Percentiles rank a stretch among this genome's conserved stretches.
Conservation (phyloP, 2,888 invertebrate genomes). For the Neelides folsomi region DNA sequence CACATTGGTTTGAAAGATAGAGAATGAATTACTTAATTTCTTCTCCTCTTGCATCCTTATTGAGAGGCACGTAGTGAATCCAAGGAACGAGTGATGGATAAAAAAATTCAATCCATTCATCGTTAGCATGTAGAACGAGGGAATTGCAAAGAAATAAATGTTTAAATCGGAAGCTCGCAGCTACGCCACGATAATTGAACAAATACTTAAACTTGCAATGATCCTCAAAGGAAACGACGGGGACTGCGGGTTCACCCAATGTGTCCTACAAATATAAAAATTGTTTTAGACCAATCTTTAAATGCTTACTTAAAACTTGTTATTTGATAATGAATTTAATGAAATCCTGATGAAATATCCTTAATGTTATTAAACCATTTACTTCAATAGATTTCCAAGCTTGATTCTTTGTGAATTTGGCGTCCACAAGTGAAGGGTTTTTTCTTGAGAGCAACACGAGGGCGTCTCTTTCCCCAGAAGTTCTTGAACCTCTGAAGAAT, state of each 20-base stretch:
- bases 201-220: slow-evolving; percentile 84
- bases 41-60: slow-evolving; percentile 50
- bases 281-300: too few relatives aligned
- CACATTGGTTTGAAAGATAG: background rate
- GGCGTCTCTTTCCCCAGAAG: slow-evolving; percentile 78
- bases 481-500: slow-evolving; percentile 90
- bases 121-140: slow-evolving; percentile 82
- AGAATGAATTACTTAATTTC: slow-evolving; percentile 48
- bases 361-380: slow-evolving; percentile 30
- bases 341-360: too few relatives aligned
- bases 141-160: slow-evolving; percentile 87
- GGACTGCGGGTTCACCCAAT: slow-evolving; percentile 63
- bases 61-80: slow-evolving; percentile 87
- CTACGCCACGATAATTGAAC: slow-evolving; percentile 92
- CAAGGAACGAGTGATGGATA: slow-evolving; percentile 80
- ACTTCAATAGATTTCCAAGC: slow-evolving; percentile 89
- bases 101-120: slow-evolving; percentile 91
- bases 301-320: too few relatives aligned
- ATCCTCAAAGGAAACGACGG: slow-evolving; percentile 73
- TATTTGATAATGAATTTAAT: too few relatives aligned
- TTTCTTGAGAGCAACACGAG: slow-evolving; percentile 64
- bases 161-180: slow-evolving; percentile 92
- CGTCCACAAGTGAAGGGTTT: slow-evolving; percentile 66
- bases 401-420: slow-evolving; percentile 93
- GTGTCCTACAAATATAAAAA: slow-evolving; percentile 55